A percentile compares a stretch with the other conserved stretches of the same genome.
Conservation (phyloP, 2,113 vertebrate genomes). For the Epinephelus fuscoguttatus region DNA sequence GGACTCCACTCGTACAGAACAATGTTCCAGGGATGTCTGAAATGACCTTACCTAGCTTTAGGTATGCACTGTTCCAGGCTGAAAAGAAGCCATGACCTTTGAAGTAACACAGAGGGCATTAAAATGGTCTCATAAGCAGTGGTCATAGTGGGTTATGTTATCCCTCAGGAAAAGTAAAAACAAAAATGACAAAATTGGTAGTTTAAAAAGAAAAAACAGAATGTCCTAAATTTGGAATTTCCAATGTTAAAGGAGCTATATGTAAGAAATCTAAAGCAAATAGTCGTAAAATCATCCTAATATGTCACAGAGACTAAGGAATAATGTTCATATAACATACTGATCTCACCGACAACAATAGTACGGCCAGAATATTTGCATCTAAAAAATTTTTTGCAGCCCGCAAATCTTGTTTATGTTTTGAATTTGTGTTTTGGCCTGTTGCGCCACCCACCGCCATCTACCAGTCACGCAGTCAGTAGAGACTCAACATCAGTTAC, state of each 20-base stretch:
- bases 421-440: too few species aligned
- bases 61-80: conserved; percentile 18
- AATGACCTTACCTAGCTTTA: conserved; percentile 9
- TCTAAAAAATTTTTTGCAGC: too few species aligned
- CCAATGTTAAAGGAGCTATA: not conserved
- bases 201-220: not conserved
- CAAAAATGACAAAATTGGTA: not conserved
- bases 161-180: not conserved
- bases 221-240: not conserved
- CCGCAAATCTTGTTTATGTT: too few species aligned
- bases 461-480: too few species aligned
- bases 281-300: too few species aligned
- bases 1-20: conserved; percentile 36
- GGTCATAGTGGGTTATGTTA: not conserved
- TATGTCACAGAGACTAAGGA: too few species aligned
- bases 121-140: conserved; percentile 16
- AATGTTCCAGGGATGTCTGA: conserved; percentile 16
- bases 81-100: conserved; percentile 29
- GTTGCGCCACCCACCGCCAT: too few species aligned
- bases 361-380: too few species aligned
- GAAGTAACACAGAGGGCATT: conserved; percentile 4
- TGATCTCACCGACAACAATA: too few species aligned
- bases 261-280: too few species aligned
- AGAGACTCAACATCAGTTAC: too few species aligned
- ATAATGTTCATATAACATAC: too few species aligned